Evolutionary conservation across 2,888 invertebrate genomes (phyloP).

Genomic region (Caenorhabditis sinica): DNA sequence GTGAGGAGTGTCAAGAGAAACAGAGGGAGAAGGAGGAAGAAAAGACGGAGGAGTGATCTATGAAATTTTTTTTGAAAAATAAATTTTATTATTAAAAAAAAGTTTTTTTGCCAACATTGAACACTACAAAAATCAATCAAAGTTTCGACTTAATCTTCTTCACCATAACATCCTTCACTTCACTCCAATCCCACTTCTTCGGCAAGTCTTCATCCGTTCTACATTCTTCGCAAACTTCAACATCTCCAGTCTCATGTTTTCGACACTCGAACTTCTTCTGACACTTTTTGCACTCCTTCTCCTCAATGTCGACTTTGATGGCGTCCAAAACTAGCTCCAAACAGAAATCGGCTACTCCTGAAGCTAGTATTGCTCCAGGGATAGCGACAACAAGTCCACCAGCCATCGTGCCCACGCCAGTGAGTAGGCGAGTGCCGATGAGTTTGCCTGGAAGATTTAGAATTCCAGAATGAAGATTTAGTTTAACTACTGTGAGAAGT

Average conservation of each 20-base stretch:
- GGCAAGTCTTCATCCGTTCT: background rate
- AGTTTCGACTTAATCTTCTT: background rate
- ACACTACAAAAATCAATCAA: background rate
- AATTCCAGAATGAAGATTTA: too few relatives aligned
- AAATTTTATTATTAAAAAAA: background rate
- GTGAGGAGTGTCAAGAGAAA: slow-evolving; percentile 28
- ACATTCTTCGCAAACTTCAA: background rate
- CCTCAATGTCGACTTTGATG: background rate
- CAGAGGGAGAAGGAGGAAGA: too few relatives aligned
- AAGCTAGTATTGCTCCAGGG: background rate
- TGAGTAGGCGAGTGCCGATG: background rate
- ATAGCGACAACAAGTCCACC: background rate
- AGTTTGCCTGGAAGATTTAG: background rate
- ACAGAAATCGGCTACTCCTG: background rate
- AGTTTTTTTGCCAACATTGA: too few relatives aligned
- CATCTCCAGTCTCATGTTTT: background rate
- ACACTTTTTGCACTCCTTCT: background rate
- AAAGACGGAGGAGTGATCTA: background rate
- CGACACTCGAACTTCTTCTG: background rate
- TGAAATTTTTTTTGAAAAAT: background rate
- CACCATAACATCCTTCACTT: background rate
- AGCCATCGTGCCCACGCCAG: background rate
- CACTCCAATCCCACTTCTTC: background rate
- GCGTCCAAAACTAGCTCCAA: background rate
- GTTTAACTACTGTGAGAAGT: too few relatives aligned